These are phyloP conservation scores for Sphaerodactylus townsendi DNA, from an alignment of 2,113 vertebrate genomes.

Conservation along the genomic window DNA sequence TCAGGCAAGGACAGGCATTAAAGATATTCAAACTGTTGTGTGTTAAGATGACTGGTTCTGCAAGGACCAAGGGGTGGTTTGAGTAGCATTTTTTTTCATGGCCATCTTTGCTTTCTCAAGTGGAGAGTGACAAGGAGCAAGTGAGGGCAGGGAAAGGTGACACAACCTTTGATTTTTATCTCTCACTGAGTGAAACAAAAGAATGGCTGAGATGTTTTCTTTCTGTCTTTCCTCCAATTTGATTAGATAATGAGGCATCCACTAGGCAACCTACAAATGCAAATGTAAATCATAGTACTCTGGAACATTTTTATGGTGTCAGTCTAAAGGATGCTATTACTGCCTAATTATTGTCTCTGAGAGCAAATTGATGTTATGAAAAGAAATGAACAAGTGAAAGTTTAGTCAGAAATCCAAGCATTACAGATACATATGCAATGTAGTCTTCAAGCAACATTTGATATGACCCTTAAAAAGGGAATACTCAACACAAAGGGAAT, in stretches of 20 bases:
- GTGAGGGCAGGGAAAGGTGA: background rate
- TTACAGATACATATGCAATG: background rate
- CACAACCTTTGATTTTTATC: background rate
- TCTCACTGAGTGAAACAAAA: background rate
- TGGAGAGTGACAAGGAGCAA: background rate
- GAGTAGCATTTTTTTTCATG: background rate
- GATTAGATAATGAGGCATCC: background rate
- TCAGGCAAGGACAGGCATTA: background rate
- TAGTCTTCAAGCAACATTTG: background rate
- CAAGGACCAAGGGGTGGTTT: background rate
- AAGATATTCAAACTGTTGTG: background rate
- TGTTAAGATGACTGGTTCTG: background rate
- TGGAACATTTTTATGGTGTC: slow-evolving; percentile 4
- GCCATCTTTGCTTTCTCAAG: background rate
- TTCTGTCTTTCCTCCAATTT: background rate
- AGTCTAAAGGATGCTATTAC: background rate
- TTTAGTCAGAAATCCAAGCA: background rate
- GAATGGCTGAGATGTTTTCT: background rate
- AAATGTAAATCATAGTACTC: slow-evolving; percentile 5
- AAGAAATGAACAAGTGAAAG: background rate
- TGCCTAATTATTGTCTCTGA: slow-evolving; percentile 24
- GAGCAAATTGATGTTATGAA: slow-evolving; percentile 12
- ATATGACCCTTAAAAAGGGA: background rate
- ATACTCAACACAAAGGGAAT: background rate
- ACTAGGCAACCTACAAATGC: background rate